These are phyloP conservation scores for Ciconia nigra DNA, from an alignment of 2,797 vertebrate genomes.

Conservation along the genomic window DNA sequence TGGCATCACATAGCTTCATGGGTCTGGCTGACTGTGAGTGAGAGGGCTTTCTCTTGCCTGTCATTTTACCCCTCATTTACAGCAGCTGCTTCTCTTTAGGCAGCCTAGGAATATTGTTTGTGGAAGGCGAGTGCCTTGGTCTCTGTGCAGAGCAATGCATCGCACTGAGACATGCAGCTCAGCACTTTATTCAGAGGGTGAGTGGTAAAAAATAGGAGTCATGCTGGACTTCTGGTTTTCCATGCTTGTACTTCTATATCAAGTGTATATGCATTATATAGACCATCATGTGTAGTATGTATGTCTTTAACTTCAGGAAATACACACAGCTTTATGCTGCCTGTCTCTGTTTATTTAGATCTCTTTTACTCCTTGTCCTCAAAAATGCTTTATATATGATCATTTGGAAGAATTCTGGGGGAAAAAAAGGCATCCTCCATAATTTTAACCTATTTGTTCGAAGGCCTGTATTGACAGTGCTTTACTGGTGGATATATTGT, in stretches of 20 bases:
- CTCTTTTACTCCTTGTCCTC: neutral
- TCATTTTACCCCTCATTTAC: neutral
- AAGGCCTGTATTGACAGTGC: neutral
- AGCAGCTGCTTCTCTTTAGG: neutral
- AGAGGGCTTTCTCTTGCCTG: neutral
- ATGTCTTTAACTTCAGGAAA: neutral
- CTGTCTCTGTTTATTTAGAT: neutral
- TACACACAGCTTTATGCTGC: neutral
- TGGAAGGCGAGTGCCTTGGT: neutral
- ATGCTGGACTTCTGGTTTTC: neutral
- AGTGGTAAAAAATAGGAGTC: neutral
- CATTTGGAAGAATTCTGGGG: neutral
- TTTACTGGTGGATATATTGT: neutral
- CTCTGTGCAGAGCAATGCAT: neutral
- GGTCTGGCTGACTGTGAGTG: neutral
- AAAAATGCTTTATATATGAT: neutral
- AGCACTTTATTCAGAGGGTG: neutral
- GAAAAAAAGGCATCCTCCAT: accelerated
- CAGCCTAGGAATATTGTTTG: neutral
- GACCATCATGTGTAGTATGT: no score
- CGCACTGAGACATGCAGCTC: neutral
- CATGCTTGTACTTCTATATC: neutral
- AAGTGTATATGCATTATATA: neutral
- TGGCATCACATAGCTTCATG: neutral
- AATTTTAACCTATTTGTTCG: neutral